Evolutionary conservation across 2,888 invertebrate species (phyloP).

Genomic region (Tiphia femorata): DNA sequence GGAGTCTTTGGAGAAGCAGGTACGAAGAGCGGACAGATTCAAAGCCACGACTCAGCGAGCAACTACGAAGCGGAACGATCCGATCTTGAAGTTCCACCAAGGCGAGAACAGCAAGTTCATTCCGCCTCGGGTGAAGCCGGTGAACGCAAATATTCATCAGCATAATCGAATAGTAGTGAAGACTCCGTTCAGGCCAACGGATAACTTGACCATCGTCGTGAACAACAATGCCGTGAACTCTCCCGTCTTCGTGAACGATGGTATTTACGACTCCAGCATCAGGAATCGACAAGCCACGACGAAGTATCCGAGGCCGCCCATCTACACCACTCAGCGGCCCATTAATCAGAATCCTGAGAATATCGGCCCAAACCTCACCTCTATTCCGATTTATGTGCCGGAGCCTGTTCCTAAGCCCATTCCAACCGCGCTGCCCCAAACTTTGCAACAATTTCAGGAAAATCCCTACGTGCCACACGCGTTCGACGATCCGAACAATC

Average conservation of each 20-base stretch:
- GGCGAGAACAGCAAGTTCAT: slow-evolving; percentile 16
- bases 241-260: slow-evolving; percentile 58
- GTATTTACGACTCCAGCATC: slow-evolving; percentile 48
- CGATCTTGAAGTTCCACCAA: not conserved
- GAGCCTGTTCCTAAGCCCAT: slow-evolving; percentile 25
- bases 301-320: not conserved
- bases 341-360: not conserved
- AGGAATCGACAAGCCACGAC: slow-evolving; percentile 22
- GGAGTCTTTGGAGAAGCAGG: not conserved
- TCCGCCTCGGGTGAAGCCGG: slow-evolving; percentile 37
- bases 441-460: too few species aligned
- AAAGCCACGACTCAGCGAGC: not conserved
- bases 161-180: slow-evolving; percentile 55
- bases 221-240: slow-evolving; percentile 61
- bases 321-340: slow-evolving; percentile 5
- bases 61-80: not conserved
- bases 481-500: slow-evolving; percentile 55
- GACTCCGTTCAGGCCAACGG: slow-evolving; percentile 51
- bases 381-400: slow-evolving; percentile 7
- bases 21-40: slow-evolving; percentile 4
- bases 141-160: slow-evolving; percentile 54
- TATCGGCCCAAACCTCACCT: not conserved
- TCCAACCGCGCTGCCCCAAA: slow-evolving; percentile 22
- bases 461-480: slow-evolving; percentile 26
- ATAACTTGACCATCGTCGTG: slow-evolving; percentile 60